Conservation (phyloP, 2,797 vertebrate genomes). For the Sebastes cheni region DNA sequence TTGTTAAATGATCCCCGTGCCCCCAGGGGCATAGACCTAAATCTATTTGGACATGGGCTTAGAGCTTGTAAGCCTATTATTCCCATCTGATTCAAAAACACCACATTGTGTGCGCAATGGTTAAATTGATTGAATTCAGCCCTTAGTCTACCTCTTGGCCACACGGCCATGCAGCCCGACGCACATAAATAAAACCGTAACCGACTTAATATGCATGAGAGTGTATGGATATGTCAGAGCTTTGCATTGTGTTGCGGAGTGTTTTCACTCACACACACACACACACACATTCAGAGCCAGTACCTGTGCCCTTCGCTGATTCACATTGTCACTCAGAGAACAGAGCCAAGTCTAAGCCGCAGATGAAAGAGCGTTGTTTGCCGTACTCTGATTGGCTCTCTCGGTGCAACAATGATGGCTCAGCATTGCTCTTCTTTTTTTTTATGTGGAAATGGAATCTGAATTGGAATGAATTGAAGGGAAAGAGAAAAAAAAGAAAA, state of each 20-base stretch:
- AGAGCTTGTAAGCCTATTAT: constrained; percentile 83
- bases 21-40: constrained; percentile 70
- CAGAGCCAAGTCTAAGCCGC: constrained; percentile 4
- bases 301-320: constrained; percentile 12
- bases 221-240: not conserved
- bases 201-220: not conserved
- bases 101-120: constrained; percentile 63
- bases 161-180: not conserved
- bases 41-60: constrained; percentile 81
- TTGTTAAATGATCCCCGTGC: constrained; percentile 74
- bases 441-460: constrained; percentile 42
- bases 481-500: constrained; percentile 25
- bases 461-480: constrained; percentile 52
- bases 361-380: constrained; percentile 42
- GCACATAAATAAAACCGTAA: not conserved
- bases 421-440: not conserved
- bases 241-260: not conserved
- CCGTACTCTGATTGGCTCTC: constrained; percentile 44
- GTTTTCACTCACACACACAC: not conserved
- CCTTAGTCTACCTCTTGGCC: not conserved
- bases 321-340: constrained; percentile 13
- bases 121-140: constrained; percentile 47
- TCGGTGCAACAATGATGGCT: constrained; percentile 32
- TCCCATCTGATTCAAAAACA: constrained; percentile 79
- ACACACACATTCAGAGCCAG: not conserved